These are phyloP conservation scores for Aphaenogaster floridana DNA, from an alignment of 1,140 invertebrate species.

Conservation along the genomic window DNA sequence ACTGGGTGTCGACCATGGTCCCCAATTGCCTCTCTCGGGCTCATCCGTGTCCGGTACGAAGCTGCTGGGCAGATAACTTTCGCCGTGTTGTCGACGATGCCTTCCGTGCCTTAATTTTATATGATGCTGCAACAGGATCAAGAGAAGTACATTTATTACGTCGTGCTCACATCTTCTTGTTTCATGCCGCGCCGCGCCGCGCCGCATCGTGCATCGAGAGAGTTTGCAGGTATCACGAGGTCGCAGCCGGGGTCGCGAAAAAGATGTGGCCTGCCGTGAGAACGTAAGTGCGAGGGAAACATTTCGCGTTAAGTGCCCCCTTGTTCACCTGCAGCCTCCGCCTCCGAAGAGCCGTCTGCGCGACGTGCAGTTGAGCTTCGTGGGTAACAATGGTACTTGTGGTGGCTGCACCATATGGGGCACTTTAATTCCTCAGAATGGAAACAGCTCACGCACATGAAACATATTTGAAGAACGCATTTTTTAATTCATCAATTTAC, in stretches of 20 bases:
- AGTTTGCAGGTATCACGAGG: slow-evolving; percentile 25
- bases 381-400: slow-evolving; percentile 42
- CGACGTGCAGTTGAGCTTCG: slow-evolving; percentile 53
- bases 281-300: slow-evolving; percentile 46
- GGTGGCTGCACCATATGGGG: background rate
- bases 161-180: background rate
- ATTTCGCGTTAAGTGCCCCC: slow-evolving; percentile 64
- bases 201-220: background rate
- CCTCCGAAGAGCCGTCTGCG: background rate
- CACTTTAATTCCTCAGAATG: slow-evolving; percentile 13
- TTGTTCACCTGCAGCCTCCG: slow-evolving; percentile 65
- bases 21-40: slow-evolving; percentile 89
- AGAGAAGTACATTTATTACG: slow-evolving; percentile 63
- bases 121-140: slow-evolving; percentile 83
- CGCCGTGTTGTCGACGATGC: slow-evolving; percentile 92
- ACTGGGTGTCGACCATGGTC: slow-evolving; percentile 92
- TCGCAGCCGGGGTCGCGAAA: slow-evolving; percentile 38
- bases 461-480: background rate
- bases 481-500: slow-evolving; percentile 32
- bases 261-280: slow-evolving; percentile 61
- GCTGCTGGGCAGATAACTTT: slow-evolving; percentile 90
- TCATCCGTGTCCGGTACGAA: slow-evolving; percentile 90
- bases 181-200: background rate
- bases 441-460: background rate
- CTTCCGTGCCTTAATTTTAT: slow-evolving; percentile 86